Evolutionary conservation across 2,888 invertebrate species (phyloP), one percentile per base, ranked within the genome.

Genomic region (Dorcus hopei): DNA sequence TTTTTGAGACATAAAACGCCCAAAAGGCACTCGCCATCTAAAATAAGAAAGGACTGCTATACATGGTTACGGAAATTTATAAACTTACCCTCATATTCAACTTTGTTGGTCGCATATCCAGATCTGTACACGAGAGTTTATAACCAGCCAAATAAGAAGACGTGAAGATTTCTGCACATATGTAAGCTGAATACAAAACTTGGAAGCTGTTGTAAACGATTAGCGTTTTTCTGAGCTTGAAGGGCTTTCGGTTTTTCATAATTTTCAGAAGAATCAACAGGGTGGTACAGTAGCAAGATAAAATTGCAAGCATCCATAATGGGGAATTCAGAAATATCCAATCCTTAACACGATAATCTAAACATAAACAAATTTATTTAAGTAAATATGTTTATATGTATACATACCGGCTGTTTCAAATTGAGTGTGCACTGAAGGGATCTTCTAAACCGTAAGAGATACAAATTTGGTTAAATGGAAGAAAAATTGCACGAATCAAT

Each of bases 1-100:
- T 93, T 81, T 95, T 95, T 75, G 94, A 91, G 80, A 95, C 88
- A 82, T 93, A 94, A 80, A 94, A 95, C 90, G 91, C 91, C 93
- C 94, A 95, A 79, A 93, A 93, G 41, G 90, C 89, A 71, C 85
- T 85, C 61, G 91, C 91, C 92, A 95, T 94, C 90, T 90, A 77
- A 49, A 79, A 72, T 60, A 33, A 41, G 14, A 38, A 2, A n/a
- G 5, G 9, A 38, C 7, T 6, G 26, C 6, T 6, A 7, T 33
- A 33, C 26, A 33, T 33, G 26, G 3, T 6, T 33, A 33, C 7
- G 7, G 3, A 33, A 6, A 6, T 33, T 48, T 38, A 43, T 7
- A 48, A 39, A 23, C 82, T 80, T 79, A 88, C 87, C 76, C 87
- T 80, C 66, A 89, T 52, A 26, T 89, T 89, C 58, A 77, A 72